Base-by-base conservation (phyloP, 2,888 invertebrate genomes). In the Caenorhabditis sp. region DNA sequence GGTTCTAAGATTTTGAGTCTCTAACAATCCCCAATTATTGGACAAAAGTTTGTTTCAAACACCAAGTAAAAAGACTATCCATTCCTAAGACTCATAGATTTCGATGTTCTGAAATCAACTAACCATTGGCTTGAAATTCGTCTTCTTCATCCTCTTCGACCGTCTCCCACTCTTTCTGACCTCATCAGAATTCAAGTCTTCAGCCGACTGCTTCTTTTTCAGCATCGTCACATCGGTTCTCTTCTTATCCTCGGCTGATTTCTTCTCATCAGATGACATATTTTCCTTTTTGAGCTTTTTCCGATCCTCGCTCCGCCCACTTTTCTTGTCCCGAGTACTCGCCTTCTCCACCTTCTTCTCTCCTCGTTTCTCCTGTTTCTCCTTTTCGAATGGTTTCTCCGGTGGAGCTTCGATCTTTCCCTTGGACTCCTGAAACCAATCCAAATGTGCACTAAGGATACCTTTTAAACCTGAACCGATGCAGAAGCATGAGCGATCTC, bases 221-320 rank as follows among this genome's bases (percentile, higher is more conserved):
- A 54, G 5, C 41, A 10, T 41, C 41, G 14, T 8, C 24, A 26
- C 2, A 41, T 51, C 51, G 2, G 7, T 7, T n/a, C 51, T 66
- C 31, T 66, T 66, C 22, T 66, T 47, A 24, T 64, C 66, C 5
- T 35, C 51, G 3, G n/a, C 10, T 6, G 66, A 66, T 35, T 35
- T 49, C 41, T 51, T 66, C 31, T 66, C 66, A 51, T 66, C 66
- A 10, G 47, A 51, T 22, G 66, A 66, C 2, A 31, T 4, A 28
- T 5, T 22, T 35, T 51, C 51, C 51, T 66, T 51, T 12, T 31
- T 49, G 1, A 14, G 49, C 28, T 66, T 49, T 22, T 66, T 66
- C n/a, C 64, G 26, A 26, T 44, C 64, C 10, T 64, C 47, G 28
- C 49, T 66, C n/a, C 66, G 49, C 8, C 35, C 51, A 51, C 66